These are phyloP conservation scores for Cotesia glomerata DNA, from an alignment of 1,140 invertebrate genomes.

Conservation along the genomic window DNA sequence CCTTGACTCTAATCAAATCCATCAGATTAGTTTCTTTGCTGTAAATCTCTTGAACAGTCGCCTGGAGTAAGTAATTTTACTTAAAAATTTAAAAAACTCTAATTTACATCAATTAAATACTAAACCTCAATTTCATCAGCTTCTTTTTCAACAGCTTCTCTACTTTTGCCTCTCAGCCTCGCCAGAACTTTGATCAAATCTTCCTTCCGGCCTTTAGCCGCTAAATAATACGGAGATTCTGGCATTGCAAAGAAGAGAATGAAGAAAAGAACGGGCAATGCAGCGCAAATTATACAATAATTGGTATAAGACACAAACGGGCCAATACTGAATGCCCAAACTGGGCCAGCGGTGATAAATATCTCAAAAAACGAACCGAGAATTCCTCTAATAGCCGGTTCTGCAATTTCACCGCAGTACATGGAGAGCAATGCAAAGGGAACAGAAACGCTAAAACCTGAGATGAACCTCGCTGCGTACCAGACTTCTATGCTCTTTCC, in stretches of 20 bases:
- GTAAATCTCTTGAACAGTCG: slow-evolving; percentile 64
- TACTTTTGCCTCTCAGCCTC: slow-evolving; percentile 70
- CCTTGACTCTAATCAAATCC: slow-evolving; percentile 67
- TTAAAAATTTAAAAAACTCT: neutral
- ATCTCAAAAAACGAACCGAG: slow-evolving; percentile 83
- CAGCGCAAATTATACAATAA: slow-evolving; percentile 70
- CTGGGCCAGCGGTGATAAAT: slow-evolving; percentile 77
- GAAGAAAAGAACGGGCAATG: slow-evolving; percentile 70
- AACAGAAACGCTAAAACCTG: slow-evolving; percentile 76
- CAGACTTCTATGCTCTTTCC: slow-evolving; percentile 64
- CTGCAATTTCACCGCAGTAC: slow-evolving; percentile 88
- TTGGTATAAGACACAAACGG: slow-evolving; percentile 72
- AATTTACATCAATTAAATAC: too few relatives aligned
- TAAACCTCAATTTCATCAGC: slow-evolving; percentile 44
- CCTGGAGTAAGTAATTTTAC: slow-evolving; percentile 44
- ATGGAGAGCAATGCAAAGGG: slow-evolving; percentile 81
- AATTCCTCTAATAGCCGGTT: slow-evolving; percentile 75
- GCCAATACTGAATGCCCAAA: slow-evolving; percentile 78
- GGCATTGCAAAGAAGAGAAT: slow-evolving; percentile 77
- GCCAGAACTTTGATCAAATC: slow-evolving; percentile 71
- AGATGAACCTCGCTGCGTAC: slow-evolving; percentile 70
- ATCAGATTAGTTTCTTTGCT: slow-evolving; percentile 62
- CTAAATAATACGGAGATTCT: slow-evolving; percentile 79
- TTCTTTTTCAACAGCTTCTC: slow-evolving; percentile 57
- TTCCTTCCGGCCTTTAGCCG: slow-evolving; percentile 66